phyloP scores from a whole-genome alignment of 1,140 invertebrate genomes.

The Dysdera silvatica region DNA sequence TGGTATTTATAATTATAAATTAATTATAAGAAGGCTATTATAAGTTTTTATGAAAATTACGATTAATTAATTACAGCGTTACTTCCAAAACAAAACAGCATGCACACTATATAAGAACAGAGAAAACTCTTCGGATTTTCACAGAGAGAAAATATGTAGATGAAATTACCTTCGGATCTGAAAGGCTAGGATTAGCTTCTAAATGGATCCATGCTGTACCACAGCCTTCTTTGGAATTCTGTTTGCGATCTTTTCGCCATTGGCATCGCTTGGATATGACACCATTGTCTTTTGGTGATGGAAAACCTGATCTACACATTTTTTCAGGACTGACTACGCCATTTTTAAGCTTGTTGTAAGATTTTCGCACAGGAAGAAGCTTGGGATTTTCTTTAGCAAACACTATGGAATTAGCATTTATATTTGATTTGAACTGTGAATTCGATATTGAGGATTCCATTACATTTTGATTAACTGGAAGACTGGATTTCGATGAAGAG shows the following conservation, averaged over 20 bases:
- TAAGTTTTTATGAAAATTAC: background rate
- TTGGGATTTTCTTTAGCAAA: too few relatives aligned
- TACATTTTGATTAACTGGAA: too few relatives aligned
- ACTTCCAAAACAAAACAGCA: background rate
- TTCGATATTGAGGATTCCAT: too few relatives aligned
- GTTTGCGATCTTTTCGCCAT: conserved; percentile 1
- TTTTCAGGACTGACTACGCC: too few relatives aligned
- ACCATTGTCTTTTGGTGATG: too few relatives aligned
- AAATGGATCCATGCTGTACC: conserved; percentile 69
- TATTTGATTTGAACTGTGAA: too few relatives aligned
- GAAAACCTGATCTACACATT: too few relatives aligned
- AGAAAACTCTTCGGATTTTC: background rate
- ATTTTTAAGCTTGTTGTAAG: too few relatives aligned
- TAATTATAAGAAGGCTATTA: background rate
- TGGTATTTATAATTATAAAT: background rate
- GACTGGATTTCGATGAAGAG: too few relatives aligned
- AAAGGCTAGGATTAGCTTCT: conserved; percentile 64
- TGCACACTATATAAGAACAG: background rate
- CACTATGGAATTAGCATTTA: too few relatives aligned
- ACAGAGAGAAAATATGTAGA: background rate
- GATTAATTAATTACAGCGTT: background rate
- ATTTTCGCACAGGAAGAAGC: too few relatives aligned
- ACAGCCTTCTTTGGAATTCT: conserved; percentile 52
- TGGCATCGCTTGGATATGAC: conserved; percentile 8
- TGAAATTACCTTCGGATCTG: conserved; percentile 60